Conservation (phyloP, 2,113 vertebrate genomes). For the Paedocypris sp. region DNA sequence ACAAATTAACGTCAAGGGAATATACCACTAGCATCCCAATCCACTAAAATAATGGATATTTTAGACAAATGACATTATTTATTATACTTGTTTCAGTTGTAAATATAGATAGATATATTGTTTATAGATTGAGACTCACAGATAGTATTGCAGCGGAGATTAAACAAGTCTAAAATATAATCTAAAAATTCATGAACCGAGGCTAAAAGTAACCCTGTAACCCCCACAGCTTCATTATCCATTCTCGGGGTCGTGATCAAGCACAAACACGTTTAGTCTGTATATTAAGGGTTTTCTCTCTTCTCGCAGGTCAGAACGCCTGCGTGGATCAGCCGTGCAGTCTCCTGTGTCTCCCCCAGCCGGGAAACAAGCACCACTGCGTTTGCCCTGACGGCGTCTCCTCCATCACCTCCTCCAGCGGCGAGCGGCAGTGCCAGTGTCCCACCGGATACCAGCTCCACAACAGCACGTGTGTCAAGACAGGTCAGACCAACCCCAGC, state of each 20-base stretch:
- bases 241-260: too few relatives aligned
- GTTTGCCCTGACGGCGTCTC: constrained; percentile 76
- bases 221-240: too few relatives aligned
- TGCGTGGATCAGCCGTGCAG: constrained; percentile 78
- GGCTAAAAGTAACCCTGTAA: too few relatives aligned
- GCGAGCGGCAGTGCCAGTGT: constrained; percentile 78
- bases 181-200: not conserved
- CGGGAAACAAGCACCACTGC: constrained; percentile 70
- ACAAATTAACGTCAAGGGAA: too few relatives aligned
- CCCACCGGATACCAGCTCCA: constrained; percentile 69
- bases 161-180: not conserved
- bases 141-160: too few relatives aligned
- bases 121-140: too few relatives aligned
- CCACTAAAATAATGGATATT: too few relatives aligned
- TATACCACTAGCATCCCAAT: too few relatives aligned
- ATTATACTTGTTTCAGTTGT: too few relatives aligned
- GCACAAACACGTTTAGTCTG: too few relatives aligned
- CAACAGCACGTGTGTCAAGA: constrained; percentile 75
- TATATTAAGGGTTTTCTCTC: not conserved
- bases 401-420: constrained; percentile 57
- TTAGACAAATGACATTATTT: too few relatives aligned
- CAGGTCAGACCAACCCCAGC: constrained; percentile 55
- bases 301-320: constrained; percentile 71
- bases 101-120: not conserved
- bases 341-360: constrained; percentile 82